Evolutionary conservation across 2,888 invertebrate genomes (phyloP).

Genomic region (Stenodera caucasica): DNA sequence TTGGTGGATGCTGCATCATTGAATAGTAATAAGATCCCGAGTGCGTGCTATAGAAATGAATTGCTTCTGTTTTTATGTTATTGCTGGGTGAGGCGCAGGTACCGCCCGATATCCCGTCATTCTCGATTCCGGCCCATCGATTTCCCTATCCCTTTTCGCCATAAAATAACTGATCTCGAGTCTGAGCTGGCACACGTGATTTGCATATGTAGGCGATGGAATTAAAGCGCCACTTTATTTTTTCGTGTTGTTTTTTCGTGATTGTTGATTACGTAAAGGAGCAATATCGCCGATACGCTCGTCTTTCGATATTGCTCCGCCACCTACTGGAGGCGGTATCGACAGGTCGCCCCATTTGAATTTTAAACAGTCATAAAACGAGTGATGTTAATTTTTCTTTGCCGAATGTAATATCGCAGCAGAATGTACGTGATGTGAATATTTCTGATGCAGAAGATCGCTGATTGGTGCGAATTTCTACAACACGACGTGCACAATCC

Average conservation of each 20-base stretch:
- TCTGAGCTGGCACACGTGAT: slow-evolving; percentile 54
- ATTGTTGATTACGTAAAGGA: too few species aligned
- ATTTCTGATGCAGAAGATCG: slow-evolving; percentile 19
- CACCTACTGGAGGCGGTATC: slow-evolving; percentile 34
- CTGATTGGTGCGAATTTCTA: slow-evolving; percentile 43
- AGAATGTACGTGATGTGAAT: slow-evolving; percentile 45
- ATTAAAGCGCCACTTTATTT: slow-evolving; percentile 45
- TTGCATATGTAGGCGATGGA: slow-evolving; percentile 54
- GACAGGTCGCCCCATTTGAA: slow-evolving; percentile 40
- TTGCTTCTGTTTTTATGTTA: slow-evolving; percentile 53
- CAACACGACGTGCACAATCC: slow-evolving; percentile 24
- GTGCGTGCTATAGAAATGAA: slow-evolving; percentile 54
- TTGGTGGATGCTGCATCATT: slow-evolving; percentile 53
- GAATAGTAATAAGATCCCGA: slow-evolving; percentile 57
- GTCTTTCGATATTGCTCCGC: slow-evolving; percentile 30
- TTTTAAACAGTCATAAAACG: slow-evolving; percentile 57
- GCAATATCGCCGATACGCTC: neutral
- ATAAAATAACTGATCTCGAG: slow-evolving; percentile 53
- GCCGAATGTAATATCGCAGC: slow-evolving; percentile 51
- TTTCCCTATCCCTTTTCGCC: slow-evolving; percentile 45
- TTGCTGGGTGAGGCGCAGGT: slow-evolving; percentile 43
- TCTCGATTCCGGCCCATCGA: slow-evolving; percentile 34
- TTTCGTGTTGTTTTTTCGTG: neutral
- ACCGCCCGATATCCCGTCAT: slow-evolving; percentile 39
- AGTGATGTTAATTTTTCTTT: slow-evolving; percentile 57